phyloP scores from a whole-genome alignment of 2,888 invertebrate species.

The Ephialtes manifestator region DNA sequence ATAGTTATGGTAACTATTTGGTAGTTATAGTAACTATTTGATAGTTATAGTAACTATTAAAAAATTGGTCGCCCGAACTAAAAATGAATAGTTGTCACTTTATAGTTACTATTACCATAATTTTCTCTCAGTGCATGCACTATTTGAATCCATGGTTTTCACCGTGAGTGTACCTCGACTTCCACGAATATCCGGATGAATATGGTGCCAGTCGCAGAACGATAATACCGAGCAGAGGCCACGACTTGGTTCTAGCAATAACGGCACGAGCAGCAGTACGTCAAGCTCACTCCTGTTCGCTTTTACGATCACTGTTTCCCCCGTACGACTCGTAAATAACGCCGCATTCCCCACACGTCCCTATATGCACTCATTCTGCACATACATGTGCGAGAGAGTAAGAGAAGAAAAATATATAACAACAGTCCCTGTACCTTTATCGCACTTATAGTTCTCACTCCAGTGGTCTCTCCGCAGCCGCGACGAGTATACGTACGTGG shows the following conservation, averaged over 20 bases:
- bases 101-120: too few species aligned
- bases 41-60: too few species aligned
- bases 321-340: slow-evolving; percentile 67
- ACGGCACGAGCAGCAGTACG: slow-evolving; percentile 60
- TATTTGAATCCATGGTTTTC: slow-evolving; percentile 5
- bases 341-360: slow-evolving; percentile 58
- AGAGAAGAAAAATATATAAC: slow-evolving; percentile 43
- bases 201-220: slow-evolving; percentile 51
- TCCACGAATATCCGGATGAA: slow-evolving; percentile 51
- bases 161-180: neutral
- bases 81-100: too few species aligned
- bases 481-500: slow-evolving; percentile 35
- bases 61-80: too few species aligned
- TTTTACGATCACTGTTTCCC: slow-evolving; percentile 68
- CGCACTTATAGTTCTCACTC: slow-evolving; percentile 40
- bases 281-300: slow-evolving; percentile 65
- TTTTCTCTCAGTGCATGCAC: too few species aligned
- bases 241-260: slow-evolving; percentile 53
- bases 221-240: slow-evolving; percentile 54
- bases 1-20: too few species aligned
- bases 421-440: slow-evolving; percentile 41
- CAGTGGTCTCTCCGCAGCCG: slow-evolving; percentile 46
- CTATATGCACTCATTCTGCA: slow-evolving; percentile 30
- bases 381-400: slow-evolving; percentile 13
- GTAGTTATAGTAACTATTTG: too few species aligned